Evolutionary conservation across 2,888 invertebrate species (phyloP).

Genomic region (Drosophila eohydei): DNA sequence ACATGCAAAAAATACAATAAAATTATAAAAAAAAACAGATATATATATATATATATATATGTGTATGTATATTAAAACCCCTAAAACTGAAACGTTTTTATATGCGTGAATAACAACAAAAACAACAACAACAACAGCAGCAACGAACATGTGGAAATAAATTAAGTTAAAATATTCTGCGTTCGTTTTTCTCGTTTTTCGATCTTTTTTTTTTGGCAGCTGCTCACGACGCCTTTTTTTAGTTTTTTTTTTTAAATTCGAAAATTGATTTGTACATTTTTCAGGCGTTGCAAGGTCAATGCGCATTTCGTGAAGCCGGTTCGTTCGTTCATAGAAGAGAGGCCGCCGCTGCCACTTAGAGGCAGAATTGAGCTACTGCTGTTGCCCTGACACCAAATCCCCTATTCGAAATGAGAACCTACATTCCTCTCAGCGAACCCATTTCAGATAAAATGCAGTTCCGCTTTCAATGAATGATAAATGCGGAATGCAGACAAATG

Average conservation of each 20-base stretch:
- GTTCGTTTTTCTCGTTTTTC: conserved; percentile 59
- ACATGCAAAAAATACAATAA: conserved; percentile 58
- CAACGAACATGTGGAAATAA: conserved; percentile 62
- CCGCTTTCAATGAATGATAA: conserved; percentile 34
- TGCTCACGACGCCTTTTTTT: conserved; percentile 39
- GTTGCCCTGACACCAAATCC: conserved; percentile 35
- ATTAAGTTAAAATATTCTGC: conserved; percentile 76
- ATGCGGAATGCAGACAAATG: neutral
- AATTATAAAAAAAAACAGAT: neutral
- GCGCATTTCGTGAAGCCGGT: conserved; percentile 56
- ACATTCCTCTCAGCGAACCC: conserved; percentile 5
- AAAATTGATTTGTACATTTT: conserved; percentile 52
- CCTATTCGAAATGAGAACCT: conserved; percentile 13
- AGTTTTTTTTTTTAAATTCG: conserved; percentile 21
- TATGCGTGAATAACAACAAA: conserved; percentile 14
- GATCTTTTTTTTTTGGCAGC: conserved; percentile 51
- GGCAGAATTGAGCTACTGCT: conserved; percentile 25
- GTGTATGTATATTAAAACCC: conserved; percentile 21
- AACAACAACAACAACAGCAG: conserved; percentile 10
- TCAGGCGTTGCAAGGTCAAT: conserved; percentile 65
- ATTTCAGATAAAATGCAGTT: conserved; percentile 22
- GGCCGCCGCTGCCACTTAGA: conserved; percentile 16
- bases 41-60: neutral
- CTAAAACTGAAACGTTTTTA: conserved; percentile 24
- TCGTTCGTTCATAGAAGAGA: conserved; percentile 35